Evolutionary conservation across 2,888 invertebrate species (phyloP), one percentile per base, ranked within the genome.

Genomic region (Malthinus seriepunctatus): DNA sequence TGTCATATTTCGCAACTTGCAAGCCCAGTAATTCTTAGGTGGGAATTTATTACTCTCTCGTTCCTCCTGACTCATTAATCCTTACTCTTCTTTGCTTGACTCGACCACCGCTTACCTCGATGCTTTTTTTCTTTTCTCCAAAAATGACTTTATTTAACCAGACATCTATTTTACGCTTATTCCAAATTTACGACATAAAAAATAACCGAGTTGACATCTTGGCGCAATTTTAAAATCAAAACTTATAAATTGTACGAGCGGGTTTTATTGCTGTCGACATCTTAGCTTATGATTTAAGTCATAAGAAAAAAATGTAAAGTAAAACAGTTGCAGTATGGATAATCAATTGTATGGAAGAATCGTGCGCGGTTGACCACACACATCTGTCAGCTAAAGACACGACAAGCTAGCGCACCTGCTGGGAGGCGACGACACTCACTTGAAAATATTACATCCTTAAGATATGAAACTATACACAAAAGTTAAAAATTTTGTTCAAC

Each of bases 1-100:
- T 81, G 81, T 82, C 82, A 82, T 81, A 82, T 82, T 82, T 82
- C 80, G 81, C 80, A 81, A 82, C 80, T 81, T 81, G 81, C 82
- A 78, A 79, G 81, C 80, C 39, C 80, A 80, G 82, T 82, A 82
- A 82, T 82, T 82, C 81, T 81, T 81, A 80, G 80, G 78, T 78
- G 78, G 78, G 79, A 82, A 83, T 82, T 82, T 82, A 82, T 82
- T 80, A 78, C 79, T 74, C 74, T 74, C 78, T 78, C 78, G 80
- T 81, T 81, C 81, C 81, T 79, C 79, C 79, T 76, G 80, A 75
- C 71, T 80, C 75, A 76, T 75, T 74, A 75, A 75, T 75, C 73
- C 72, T 69, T 65, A 65, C 68, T 65, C 64, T 70, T 69, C 62
- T 67, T 62, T 66, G 64, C 63, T 60, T 70, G 72, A 72, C 73